phyloP scores from a whole-genome alignment of 2,797 vertebrate genomes.

The Florisuga fusca region DNA sequence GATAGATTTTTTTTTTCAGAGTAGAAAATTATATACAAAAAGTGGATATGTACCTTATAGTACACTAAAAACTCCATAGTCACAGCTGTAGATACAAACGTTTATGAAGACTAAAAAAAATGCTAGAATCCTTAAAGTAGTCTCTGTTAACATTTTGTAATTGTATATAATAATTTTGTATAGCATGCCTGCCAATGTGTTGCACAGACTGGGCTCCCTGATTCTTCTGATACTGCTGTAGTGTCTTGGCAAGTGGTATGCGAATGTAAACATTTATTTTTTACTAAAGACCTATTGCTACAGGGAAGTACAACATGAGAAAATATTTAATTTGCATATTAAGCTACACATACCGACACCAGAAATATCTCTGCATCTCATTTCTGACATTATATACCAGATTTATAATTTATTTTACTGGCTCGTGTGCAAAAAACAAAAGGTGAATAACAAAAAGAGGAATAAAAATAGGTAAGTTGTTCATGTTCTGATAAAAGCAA shows the following conservation, averaged over 20 bases:
- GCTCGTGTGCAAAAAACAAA: neutral
- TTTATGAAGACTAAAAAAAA: neutral
- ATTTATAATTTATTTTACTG: neutral
- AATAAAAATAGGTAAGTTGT: neutral
- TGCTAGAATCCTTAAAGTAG: neutral
- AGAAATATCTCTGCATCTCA: neutral
- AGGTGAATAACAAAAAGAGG: neutral
- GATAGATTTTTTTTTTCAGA: neutral
- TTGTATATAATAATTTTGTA: neutral
- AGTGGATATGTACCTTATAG: neutral
- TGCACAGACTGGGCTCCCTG: neutral
- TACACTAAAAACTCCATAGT: neutral
- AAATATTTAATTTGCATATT: neutral
- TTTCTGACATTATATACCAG: neutral
- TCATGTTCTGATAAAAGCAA: neutral
- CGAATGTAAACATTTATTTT: neutral
- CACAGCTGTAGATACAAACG: neutral
- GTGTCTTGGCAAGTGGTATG: neutral
- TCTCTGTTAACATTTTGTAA: neutral
- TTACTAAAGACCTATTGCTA: neutral
- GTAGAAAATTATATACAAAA: neutral
- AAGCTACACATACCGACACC: neutral
- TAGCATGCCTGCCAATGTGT: neutral
- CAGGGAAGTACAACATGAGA: neutral
- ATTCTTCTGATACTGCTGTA: neutral